These are phyloP conservation scores for Myotis lucifugus DNA, from an alignment of 2,113 vertebrate genomes.

Conservation along the genomic window DNA sequence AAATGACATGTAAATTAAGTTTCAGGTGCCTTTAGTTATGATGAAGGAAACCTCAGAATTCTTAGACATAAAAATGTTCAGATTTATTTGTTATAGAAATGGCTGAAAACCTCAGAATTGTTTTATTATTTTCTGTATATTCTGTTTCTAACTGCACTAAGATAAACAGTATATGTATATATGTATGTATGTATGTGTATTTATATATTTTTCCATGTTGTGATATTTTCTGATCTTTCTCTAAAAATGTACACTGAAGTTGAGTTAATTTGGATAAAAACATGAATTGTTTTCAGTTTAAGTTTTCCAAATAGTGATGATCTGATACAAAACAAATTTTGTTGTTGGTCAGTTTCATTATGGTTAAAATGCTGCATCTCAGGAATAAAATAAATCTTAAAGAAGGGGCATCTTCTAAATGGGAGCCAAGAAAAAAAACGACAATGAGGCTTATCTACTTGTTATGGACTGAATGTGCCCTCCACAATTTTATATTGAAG, in stretches of 20 bases:
- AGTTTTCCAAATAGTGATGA: slow-evolving; percentile 33
- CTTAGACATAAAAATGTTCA: background rate
- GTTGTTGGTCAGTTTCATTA: background rate
- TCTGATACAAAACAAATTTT: background rate
- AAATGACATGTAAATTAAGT: background rate
- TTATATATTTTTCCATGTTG: background rate
- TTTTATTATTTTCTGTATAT: background rate
- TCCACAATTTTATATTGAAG: background rate
- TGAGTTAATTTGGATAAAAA: background rate
- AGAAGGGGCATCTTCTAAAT: background rate
- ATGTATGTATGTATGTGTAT: background rate
- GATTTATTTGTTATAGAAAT: slow-evolving; percentile 6
- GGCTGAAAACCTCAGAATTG: background rate
- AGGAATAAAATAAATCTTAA: slow-evolving; percentile 15
- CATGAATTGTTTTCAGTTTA: background rate
- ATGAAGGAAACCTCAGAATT: slow-evolving; percentile 6
- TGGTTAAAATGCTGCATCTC: background rate
- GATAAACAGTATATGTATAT: background rate
- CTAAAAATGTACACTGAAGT: background rate
- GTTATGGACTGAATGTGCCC: background rate
- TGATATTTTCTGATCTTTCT: background rate
- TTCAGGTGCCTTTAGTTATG: background rate
- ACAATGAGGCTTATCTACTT: background rate
- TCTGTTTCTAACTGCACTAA: background rate
- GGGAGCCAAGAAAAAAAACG: background rate